Percentiles rank a stretch among this genome's conserved stretches.
These are phyloP conservation scores for Clarias batrachus DNA, from an alignment of 2,113 vertebrate genomes.

Conservation along the genomic window DNA sequence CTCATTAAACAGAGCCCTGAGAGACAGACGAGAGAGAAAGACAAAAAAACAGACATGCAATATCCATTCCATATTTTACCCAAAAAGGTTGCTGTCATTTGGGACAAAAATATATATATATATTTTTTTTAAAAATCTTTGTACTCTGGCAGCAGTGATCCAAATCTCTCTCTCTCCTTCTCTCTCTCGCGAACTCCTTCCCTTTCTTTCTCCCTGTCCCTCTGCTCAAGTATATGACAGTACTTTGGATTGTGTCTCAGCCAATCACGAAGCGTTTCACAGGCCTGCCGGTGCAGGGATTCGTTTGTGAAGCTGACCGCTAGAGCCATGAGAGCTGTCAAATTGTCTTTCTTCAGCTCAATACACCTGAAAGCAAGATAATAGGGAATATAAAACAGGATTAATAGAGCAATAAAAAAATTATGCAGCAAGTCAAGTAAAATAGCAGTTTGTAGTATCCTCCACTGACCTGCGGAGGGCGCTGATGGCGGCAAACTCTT, in stretches of 20 bases:
- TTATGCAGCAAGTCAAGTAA: not conserved
- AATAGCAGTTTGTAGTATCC: not conserved
- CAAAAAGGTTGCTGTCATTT: not conserved
- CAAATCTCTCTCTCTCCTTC: conserved; percentile 79
- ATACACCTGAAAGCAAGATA: conserved; percentile 78
- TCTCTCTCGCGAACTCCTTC: conserved; percentile 60
- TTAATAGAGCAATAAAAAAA: not conserved
- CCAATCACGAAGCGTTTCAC: conserved; percentile 93
- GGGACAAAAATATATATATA: not conserved
- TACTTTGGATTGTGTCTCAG: conserved; percentile 86
- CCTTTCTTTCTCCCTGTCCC: conserved; percentile 60
- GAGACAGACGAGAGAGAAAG: not conserved
- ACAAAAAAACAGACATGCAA: not conserved
- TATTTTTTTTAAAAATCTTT: conserved; percentile 63
- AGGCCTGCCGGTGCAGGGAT: conserved; percentile 94
- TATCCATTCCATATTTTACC: not conserved
- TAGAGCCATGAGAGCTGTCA: conserved; percentile 91
- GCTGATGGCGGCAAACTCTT: conserved; percentile 95
- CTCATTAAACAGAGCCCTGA: conserved; percentile 86
- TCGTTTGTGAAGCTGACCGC: conserved; percentile 98
- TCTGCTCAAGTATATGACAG: conserved; percentile 75
- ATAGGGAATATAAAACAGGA: not conserved
- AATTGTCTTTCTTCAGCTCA: conserved; percentile 91
- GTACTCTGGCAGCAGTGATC: conserved; percentile 92
- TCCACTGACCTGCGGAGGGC: conserved; percentile 87